Conservation (phyloP, 2,888 invertebrate species). For the Drosophila fulvimacula region DNA sequence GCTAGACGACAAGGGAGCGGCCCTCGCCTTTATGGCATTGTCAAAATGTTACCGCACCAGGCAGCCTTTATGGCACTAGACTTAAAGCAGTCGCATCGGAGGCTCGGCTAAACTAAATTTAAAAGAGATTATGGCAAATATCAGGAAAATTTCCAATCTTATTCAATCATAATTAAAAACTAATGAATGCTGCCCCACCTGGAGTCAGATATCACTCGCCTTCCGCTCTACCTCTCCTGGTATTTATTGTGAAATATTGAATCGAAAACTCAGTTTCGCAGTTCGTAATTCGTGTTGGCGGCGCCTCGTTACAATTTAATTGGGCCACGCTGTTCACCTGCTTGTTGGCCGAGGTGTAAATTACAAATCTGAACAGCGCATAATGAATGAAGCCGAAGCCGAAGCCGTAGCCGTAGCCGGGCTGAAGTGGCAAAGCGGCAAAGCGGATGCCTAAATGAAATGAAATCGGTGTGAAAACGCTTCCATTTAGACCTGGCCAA, state of each 20-base stretch:
- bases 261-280: not conserved
- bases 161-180: constrained; percentile 6
- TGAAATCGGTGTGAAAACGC: constrained; percentile 78
- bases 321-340: constrained; percentile 50
- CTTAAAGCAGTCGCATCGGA: constrained; percentile 20
- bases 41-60: constrained; percentile 36
- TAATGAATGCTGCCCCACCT: not conserved
- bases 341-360: constrained; percentile 71
- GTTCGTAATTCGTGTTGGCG: constrained; percentile 11
- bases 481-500: constrained; percentile 62
- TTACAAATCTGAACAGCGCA: constrained; percentile 75
- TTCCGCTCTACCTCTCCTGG: not conserved
- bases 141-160: not conserved
- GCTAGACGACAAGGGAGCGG: constrained; percentile 22
- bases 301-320: constrained; percentile 38
- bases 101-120: constrained; percentile 2
- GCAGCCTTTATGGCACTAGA: constrained; percentile 34
- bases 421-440: constrained; percentile 42
- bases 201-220: not conserved
- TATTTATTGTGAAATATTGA: not conserved
- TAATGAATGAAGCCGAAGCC: constrained; percentile 65
- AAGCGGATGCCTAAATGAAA: constrained; percentile 73
- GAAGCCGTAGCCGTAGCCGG: constrained; percentile 18
- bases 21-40: constrained; percentile 42
- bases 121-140: not conserved